These are phyloP conservation scores for Sphaerodactylus townsendi DNA, from an alignment of 2,113 vertebrate species.

Conservation along the genomic window DNA sequence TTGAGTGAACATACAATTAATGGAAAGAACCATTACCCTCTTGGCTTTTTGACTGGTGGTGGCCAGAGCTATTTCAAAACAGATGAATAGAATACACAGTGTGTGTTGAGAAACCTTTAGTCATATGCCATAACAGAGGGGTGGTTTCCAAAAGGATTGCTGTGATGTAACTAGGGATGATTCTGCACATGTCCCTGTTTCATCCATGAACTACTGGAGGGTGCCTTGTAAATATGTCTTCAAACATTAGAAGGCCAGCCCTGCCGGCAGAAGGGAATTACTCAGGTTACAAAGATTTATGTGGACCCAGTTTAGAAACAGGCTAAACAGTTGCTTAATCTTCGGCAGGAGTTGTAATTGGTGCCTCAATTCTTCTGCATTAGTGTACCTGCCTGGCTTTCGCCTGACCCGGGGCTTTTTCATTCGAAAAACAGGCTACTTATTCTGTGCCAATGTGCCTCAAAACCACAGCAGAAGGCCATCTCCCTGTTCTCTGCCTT, in stretches of 20 bases:
- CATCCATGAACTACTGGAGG: background rate
- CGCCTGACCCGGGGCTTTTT: rapidly evolving
- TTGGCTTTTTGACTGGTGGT: no score
- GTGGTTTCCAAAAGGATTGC: no score
- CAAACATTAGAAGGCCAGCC: background rate
- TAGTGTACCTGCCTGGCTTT: rapidly evolving
- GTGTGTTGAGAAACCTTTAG: no score
- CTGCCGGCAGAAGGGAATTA: background rate
- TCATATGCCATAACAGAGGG: no score
- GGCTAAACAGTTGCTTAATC: background rate
- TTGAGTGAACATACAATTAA: no score
- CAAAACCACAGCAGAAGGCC: background rate
- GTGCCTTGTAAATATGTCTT: background rate
- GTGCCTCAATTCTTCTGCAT: background rate
- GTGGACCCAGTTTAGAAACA: background rate
- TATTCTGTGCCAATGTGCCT: background rate
- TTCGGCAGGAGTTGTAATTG: background rate
- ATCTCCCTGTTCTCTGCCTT: background rate
- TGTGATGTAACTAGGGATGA: no score
- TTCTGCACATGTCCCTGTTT: background rate
- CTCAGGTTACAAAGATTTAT: background rate
- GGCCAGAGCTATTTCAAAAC: no score
- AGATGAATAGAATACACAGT: no score
- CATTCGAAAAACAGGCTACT: background rate
- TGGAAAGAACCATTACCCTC: no score